Percentiles rank a stretch among this genome's conserved stretches.
Evolutionary conservation across 1,140 invertebrate species (phyloP).

Genomic region (Trialeurodes vaporariorum): DNA sequence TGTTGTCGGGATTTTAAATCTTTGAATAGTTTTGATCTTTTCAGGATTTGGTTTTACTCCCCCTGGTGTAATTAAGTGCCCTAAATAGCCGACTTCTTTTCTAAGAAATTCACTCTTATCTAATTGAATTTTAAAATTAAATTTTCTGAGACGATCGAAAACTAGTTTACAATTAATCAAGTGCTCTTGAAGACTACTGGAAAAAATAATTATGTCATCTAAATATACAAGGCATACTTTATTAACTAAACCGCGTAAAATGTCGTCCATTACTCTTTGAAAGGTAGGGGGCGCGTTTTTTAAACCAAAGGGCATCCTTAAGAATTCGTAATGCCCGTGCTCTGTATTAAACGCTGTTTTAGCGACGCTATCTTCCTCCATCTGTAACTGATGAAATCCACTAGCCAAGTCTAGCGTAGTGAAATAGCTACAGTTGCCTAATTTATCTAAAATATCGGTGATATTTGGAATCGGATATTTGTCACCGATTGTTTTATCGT

Average conservation of each 20-base stretch:
- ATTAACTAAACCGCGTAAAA: not conserved
- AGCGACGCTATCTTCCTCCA: constrained; percentile 29
- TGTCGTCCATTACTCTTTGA: constrained; percentile 26
- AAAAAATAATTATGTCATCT: constrained; percentile 17
- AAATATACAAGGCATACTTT: constrained; percentile 6
- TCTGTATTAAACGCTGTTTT: constrained; percentile 38
- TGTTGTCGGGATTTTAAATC: constrained; percentile 27
- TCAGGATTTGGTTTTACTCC: constrained; percentile 29
- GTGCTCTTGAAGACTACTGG: constrained; percentile 13
- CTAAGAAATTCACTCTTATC: constrained; percentile 26
- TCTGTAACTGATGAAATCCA: constrained; percentile 39
- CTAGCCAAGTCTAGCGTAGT: constrained; percentile 37
- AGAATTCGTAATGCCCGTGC: constrained; percentile 32
- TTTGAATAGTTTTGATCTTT: constrained; percentile 26
- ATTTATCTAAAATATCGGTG: constrained; percentile 17
- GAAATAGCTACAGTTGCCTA: constrained; percentile 32
- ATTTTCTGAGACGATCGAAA: constrained; percentile 19
- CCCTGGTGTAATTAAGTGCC: constrained; percentile 27
- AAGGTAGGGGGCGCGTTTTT: constrained; percentile 36
- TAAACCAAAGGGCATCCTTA: constrained; percentile 35
- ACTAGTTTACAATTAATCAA: constrained; percentile 19
- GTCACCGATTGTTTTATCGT: constrained; percentile 29
- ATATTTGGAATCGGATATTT: constrained; percentile 29
- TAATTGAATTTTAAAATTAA: constrained; percentile 24
- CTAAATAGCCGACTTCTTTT: constrained; percentile 28